phyloP scores from a whole-genome alignment of 1,140 invertebrate species.

The Scaptomyza montana region DNA sequence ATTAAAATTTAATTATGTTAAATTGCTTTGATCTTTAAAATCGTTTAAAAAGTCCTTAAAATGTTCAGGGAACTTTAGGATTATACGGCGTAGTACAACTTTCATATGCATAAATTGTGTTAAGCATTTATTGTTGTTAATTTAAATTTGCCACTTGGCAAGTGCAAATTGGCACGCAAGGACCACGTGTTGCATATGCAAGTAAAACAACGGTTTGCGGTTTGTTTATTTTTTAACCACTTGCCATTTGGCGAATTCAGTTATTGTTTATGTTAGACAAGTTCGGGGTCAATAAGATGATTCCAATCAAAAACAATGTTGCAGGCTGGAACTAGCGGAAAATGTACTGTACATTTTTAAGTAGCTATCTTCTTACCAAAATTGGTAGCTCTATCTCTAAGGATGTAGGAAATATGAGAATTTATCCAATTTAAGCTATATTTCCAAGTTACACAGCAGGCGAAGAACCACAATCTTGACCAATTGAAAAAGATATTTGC shows the following conservation, averaged over 20 bases:
- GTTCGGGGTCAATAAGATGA: slow-evolving; percentile 66
- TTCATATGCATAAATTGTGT: slow-evolving; percentile 66
- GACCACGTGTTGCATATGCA: slow-evolving; percentile 66
- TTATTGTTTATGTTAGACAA: slow-evolving; percentile 52
- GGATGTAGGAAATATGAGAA: too few species aligned
- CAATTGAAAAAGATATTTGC: too few species aligned
- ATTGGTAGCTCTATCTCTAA: too few species aligned
- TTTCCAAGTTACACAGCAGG: too few species aligned
- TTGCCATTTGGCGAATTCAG: slow-evolving; percentile 12
- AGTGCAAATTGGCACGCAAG: slow-evolving; percentile 76
- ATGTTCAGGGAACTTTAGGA: slow-evolving; percentile 3
- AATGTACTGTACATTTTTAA: too few species aligned
- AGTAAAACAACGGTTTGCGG: slow-evolving; percentile 29
- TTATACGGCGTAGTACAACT: slow-evolving; percentile 20
- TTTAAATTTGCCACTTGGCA: slow-evolving; percentile 76
- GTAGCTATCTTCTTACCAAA: too few species aligned
- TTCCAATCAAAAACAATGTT: too few species aligned
- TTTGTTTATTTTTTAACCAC: slow-evolving; percentile 16
- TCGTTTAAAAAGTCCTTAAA: background rate
- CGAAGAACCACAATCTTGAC: too few species aligned
- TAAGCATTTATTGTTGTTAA: slow-evolving; percentile 76
- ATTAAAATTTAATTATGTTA: too few species aligned
- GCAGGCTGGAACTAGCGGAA: too few species aligned
- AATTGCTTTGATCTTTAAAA: background rate
- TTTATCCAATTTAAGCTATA: too few species aligned